phyloP scores from a whole-genome alignment of 2,113 vertebrate genomes.

The Saccopteryx leptura region DNA sequence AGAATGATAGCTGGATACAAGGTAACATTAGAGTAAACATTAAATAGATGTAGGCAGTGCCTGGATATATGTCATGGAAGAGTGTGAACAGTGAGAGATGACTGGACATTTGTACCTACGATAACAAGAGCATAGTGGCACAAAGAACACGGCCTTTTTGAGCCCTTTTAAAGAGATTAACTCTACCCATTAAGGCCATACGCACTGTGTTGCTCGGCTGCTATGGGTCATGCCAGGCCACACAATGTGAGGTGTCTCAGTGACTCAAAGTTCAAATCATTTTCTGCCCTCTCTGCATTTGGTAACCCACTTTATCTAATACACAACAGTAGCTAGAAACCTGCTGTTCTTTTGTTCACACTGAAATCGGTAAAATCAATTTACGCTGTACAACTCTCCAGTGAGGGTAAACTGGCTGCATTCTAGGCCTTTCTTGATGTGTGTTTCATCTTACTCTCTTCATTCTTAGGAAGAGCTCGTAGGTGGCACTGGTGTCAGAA shows the following conservation, averaged over 20 bases:
- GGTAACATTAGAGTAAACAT: background rate
- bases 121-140: background rate
- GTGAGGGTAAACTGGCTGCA: background rate
- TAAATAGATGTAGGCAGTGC: fast-evolving
- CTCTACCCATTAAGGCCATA: background rate
- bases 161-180: background rate
- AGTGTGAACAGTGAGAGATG: background rate
- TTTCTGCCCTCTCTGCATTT: conserved; percentile 8
- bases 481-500: background rate
- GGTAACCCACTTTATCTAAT: conserved; percentile 15
- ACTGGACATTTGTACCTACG: background rate
- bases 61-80: background rate
- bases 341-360: conserved; percentile 21
- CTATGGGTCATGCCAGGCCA: background rate
- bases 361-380: background rate
- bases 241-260: background rate
- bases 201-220: background rate
- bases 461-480: background rate
- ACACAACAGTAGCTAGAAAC: conserved; percentile 20
- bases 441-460: background rate
- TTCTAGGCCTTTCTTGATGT: background rate
- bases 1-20: background rate
- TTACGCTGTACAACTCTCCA: background rate
- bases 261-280: conserved; percentile 9
- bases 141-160: background rate